phyloP scores from a whole-genome alignment of 1,140 invertebrate genomes.

The Macrobrachium nipponense region DNA sequence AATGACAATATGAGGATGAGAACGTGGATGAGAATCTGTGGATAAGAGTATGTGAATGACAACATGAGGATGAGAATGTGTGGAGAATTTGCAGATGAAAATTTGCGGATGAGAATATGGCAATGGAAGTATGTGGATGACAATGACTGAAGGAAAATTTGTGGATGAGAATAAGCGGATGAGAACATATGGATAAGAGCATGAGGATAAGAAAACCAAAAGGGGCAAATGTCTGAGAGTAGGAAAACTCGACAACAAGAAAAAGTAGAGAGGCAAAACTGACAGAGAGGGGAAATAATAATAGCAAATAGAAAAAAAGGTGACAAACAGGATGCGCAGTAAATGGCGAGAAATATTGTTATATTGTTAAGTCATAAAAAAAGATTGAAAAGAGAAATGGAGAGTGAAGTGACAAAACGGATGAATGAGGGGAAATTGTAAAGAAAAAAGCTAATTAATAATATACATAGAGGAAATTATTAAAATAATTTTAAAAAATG shows the following conservation, averaged over 20 bases:
- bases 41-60: not conserved
- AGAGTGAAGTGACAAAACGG: no score
- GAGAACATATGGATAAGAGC: not conserved
- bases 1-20: not conserved
- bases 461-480: no score
- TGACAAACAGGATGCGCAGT: not conserved
- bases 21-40: not conserved
- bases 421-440: no score
- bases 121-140: not conserved
- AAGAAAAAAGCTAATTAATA: no score
- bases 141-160: no score
- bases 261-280: no score
- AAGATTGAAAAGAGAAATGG: no score
- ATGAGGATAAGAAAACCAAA: not conserved
- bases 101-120: not conserved
- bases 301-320: no score
- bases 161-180: not conserved
- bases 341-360: not conserved
- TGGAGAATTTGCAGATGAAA: not conserved
- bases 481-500: no score
- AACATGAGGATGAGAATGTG: not conserved
- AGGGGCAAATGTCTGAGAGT: not conserved
- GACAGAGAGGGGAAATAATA: no score
- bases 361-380: no score
- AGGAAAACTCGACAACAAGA: not conserved